Evolutionary conservation across 2,888 invertebrate species (phyloP).

Genomic region (Drosophila neotestacea): DNA sequence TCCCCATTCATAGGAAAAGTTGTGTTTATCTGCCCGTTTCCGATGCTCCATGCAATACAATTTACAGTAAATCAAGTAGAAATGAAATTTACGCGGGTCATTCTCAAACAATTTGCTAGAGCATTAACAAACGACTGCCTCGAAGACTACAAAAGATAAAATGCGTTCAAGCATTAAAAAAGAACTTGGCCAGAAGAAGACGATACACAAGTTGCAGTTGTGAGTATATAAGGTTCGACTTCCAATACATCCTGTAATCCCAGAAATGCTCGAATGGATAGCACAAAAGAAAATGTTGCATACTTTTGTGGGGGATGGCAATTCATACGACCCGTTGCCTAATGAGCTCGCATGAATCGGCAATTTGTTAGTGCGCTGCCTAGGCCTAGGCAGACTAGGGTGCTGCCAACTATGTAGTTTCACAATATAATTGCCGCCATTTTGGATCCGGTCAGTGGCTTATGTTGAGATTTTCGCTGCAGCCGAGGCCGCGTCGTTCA

Average conservation of each 20-base stretch:
- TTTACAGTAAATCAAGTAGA: conserved; percentile 76
- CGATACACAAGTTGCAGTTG: conserved; percentile 34
- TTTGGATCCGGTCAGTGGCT: conserved; percentile 60
- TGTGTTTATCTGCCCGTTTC: conserved; percentile 42
- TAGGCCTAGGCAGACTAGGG: not conserved
- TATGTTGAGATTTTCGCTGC: conserved; percentile 28
- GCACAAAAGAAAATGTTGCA: conserved; percentile 41
- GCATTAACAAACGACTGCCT: conserved; percentile 43
- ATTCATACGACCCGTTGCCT: conserved; percentile 62
- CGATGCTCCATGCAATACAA: conserved; percentile 55
- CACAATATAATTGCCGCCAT: conserved; percentile 68
- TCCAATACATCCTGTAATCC: conserved; percentile 35
- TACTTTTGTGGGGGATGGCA: conserved; percentile 25
- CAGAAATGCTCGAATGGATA: conserved; percentile 26
- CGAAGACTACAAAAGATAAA: conserved; percentile 65
- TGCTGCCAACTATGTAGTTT: conserved; percentile 53
- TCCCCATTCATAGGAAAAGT: conserved; percentile 18
- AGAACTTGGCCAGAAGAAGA: conserved; percentile 31
- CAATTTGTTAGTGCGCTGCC: conserved; percentile 44
- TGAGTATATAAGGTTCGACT: conserved; percentile 9
- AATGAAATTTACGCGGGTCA: conserved; percentile 77
- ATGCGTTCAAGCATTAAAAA: conserved; percentile 67
- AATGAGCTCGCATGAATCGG: conserved; percentile 77
- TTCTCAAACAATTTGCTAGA: conserved; percentile 75
- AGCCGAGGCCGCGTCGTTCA: conserved; percentile 58